These are phyloP conservation scores for Aspidiotus destructor DNA, from an alignment of 2,888 invertebrate genomes.

Conservation along the genomic window DNA sequence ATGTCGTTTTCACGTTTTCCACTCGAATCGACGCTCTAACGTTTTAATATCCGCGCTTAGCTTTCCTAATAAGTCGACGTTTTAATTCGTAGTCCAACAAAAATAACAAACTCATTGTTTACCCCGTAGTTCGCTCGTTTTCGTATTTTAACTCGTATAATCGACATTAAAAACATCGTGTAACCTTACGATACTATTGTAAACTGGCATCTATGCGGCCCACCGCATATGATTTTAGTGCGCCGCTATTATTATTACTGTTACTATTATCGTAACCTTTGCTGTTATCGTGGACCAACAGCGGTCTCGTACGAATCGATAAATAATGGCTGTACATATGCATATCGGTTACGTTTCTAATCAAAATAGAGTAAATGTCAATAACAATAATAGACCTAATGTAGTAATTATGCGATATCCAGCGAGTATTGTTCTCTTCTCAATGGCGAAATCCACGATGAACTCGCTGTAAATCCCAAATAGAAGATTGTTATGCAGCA, in stretches of 20 bases:
- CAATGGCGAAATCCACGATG: too few relatives aligned
- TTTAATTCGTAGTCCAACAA: neutral
- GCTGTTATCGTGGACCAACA: conserved; percentile 2
- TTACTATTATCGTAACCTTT: conserved; percentile 4
- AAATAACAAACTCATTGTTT: conserved; percentile 2
- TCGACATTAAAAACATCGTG: conserved; percentile 4
- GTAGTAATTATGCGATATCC: too few relatives aligned
- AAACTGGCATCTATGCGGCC: neutral
- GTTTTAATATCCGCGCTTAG: too few relatives aligned
- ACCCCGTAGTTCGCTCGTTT: neutral
- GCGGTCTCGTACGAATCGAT: neutral
- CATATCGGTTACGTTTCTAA: conserved; percentile 1
- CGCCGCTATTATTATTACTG: conserved; percentile 4
- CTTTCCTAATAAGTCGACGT: neutral
- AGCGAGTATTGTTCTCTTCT: too few relatives aligned
- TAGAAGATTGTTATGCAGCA: too few relatives aligned
- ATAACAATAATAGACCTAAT: too few relatives aligned
- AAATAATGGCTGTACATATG: neutral
- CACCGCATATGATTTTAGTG: neutral
- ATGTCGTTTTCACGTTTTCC: too few relatives aligned
- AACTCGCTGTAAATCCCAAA: too few relatives aligned
- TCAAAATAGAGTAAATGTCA: neutral
- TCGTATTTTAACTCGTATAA: neutral
- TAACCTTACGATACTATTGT: neutral
- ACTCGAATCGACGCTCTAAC: too few relatives aligned